Evolutionary conservation across 2,797 vertebrate species (phyloP).

Genomic region (Phalanger gymnotis): DNA sequence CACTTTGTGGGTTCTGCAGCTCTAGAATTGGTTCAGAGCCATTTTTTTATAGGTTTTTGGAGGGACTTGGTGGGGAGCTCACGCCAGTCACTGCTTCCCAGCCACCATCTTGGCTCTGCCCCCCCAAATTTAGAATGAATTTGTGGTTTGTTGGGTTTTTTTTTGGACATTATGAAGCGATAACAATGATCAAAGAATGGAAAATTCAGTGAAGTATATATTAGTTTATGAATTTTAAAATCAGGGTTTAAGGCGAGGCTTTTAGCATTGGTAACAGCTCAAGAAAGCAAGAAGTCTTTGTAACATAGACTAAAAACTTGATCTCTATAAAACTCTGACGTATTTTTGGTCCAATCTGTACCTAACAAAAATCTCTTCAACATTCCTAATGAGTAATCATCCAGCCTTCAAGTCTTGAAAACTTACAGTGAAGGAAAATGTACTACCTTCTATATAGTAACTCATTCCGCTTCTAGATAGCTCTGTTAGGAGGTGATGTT

Average conservation of each 20-base stretch:
- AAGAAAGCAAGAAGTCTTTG: background rate
- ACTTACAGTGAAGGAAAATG: background rate
- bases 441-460: background rate
- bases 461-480: background rate
- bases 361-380: background rate
- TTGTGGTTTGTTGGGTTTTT: background rate
- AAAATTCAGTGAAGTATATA: background rate
- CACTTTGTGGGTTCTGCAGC: too few species aligned
- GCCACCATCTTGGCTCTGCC: too few species aligned
- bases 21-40: too few species aligned
- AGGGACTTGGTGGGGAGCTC: too few species aligned
- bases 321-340: background rate
- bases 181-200: background rate
- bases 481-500: background rate
- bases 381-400: background rate
- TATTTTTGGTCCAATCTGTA: background rate
- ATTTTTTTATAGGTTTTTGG: too few species aligned
- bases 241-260: background rate
- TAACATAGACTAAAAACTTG: background rate
- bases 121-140: too few species aligned
- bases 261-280: background rate
- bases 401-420: background rate
- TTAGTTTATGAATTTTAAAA: background rate
- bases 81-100: too few species aligned
- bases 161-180: background rate